A percentile compares a stretch with the other conserved stretches of the same genome.
Evolutionary conservation across 2,113 vertebrate genomes (phyloP).

Genomic region (Semicossyphus pulcher): DNA sequence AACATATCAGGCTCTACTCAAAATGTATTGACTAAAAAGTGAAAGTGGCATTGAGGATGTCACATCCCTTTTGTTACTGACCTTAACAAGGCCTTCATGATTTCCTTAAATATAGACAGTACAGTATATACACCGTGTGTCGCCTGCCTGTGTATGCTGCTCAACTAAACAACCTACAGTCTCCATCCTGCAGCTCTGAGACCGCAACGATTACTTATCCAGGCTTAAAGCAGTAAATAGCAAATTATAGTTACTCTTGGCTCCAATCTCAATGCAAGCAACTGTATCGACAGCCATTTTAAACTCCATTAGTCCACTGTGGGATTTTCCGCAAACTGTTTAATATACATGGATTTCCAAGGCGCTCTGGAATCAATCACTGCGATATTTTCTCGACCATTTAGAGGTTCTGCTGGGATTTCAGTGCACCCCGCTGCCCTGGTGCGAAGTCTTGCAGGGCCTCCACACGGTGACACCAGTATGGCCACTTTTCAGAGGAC

Average conservation of each 20-base stretch:
- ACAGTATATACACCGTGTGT: neutral
- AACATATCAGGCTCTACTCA: no score
- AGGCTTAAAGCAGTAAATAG: slow-evolving; percentile 4
- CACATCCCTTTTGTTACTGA: no score
- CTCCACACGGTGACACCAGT: slow-evolving; percentile 10
- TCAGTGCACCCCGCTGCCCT: neutral
- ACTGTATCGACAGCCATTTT: slow-evolving; percentile 39
- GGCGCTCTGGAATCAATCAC: slow-evolving; percentile 17
- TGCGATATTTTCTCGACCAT: slow-evolving; percentile 28
- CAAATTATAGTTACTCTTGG: slow-evolving; percentile 18
- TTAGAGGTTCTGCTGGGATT: slow-evolving; percentile 18
- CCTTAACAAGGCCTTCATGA: no score
- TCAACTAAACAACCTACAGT: neutral
- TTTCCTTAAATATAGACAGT: neutral
- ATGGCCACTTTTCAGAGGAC: slow-evolving; percentile 23
- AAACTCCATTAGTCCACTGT: slow-evolving; percentile 30
- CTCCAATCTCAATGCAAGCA: slow-evolving; percentile 26
- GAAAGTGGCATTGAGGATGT: no score
- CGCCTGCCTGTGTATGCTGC: neutral
- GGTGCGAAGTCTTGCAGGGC: neutral
- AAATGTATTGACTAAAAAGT: no score
- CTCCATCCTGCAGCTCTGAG: slow-evolving; percentile 10
- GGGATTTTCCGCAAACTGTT: slow-evolving; percentile 33
- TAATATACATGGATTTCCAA: slow-evolving; percentile 36
- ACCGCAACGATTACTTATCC: neutral